Evolutionary conservation across 2,113 vertebrate species (phyloP), one percentile per base, ranked within the genome.

Genomic region (Tetraodon nigroviridis): DNA sequence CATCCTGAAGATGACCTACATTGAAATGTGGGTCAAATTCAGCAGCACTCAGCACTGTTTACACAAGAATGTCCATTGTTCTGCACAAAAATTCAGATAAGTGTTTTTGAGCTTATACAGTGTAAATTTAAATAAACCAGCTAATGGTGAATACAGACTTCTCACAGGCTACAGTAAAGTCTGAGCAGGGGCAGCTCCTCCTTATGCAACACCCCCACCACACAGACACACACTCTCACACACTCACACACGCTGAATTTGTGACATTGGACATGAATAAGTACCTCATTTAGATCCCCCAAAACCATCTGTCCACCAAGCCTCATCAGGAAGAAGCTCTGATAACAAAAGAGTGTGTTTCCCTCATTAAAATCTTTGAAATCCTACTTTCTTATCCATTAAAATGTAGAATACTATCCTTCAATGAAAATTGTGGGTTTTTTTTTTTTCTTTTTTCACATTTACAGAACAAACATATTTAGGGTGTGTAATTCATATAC

Each of bases 251-350:
- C 29, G 51, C 57, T 79, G 55, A 48, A 69, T 76, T 70, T 81
- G 75, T 82, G 79, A 82, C 82, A 87, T 81, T 72, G 82, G 73
- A 84, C 81, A 69, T 84, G 78, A 87, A 81, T 80, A 84, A 83
- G 61, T 44, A 77, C 76, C 83, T 86, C 81, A 82, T 84, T 87
- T 84, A 77, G 63, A 78, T 76, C 74, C 80, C 76, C 76, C 73
- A 67, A 71, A 83, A 81, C 87, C 84, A 86, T 88, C 87, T 88
- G 88, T 75, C 75, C 81, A 65, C 56, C 56, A 52, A 69, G 73
- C 66, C 71, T 67, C 64, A 75, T 82, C 62, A 55, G 73, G 32
- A 61, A 65, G 61, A 66, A 56, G 55, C 41, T 57, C 42, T 20
- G 22, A 40, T 65, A 79, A 86, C 77, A 85, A 85, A 82, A 84